Conservation (phyloP, 2,888 invertebrate genomes). For the Leptopterna dolabrata region DNA sequence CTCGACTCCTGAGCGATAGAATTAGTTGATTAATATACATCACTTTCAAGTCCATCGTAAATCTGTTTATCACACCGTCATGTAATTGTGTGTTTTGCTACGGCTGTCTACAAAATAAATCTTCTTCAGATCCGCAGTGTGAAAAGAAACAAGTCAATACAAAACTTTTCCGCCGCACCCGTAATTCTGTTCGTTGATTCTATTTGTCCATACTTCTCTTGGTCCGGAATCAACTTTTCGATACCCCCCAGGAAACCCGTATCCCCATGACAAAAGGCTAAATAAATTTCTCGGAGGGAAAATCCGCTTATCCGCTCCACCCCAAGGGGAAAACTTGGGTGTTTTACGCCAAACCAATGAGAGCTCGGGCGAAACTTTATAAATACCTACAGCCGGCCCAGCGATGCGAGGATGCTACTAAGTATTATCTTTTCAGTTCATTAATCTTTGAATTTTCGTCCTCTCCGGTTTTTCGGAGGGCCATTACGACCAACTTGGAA, state of each 20-base stretch:
- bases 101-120: background rate
- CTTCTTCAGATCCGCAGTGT: background rate
- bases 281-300: slow-evolving; percentile 23
- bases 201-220: background rate
- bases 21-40: too few species aligned
- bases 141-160: background rate
- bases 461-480: background rate
- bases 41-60: too few species aligned
- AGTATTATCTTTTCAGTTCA: slow-evolving; percentile 48
- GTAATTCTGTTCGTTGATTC: slow-evolving; percentile 25
- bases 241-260: slow-evolving; percentile 13
- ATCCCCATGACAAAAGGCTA: slow-evolving; percentile 42
- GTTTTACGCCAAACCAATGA: slow-evolving; percentile 10
- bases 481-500: background rate
- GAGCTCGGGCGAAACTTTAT: background rate
- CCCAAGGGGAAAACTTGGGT: background rate
- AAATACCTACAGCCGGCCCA: slow-evolving; percentile 16
- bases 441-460: background rate
- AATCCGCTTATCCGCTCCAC: slow-evolving; percentile 25
- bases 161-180: background rate
- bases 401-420: slow-evolving; percentile 28
- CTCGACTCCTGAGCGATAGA: too few species aligned
- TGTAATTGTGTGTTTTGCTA: too few species aligned
- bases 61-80: too few species aligned
- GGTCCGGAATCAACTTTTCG: slow-evolving; percentile 1